Base-by-base conservation (phyloP, 2,888 invertebrate species). In the Eurytoma californica region DNA sequence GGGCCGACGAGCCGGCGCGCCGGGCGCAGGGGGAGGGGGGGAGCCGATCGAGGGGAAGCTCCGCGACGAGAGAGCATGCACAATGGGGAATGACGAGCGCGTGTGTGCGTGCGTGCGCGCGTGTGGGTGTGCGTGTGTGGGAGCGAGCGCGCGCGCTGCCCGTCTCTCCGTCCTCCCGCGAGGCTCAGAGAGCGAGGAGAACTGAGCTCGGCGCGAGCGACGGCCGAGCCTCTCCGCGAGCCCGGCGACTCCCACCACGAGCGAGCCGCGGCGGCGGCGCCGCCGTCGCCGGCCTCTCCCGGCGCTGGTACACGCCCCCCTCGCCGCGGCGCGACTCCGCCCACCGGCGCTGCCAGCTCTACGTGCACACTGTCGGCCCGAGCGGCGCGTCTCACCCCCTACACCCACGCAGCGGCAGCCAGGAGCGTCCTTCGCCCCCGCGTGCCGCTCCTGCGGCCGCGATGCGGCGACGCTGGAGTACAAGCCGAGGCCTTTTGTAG, bases 1-100 rank as follows among this genome's bases (percentile, higher is more conserved):
- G 81, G 74, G 13, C 83, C 82, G 82, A 78, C 28, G 65, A 47
- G 69, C 69, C 18, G 55, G 39, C 28, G 18, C 12, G 16, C 12
- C 82, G 28, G 39, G 53, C 12, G 16, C 5, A 28, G 47, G 28
- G 66, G 60, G 24, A 70, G 77, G 51, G 61, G 78, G 39, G 61
- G 78, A 18, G 39, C 7, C 39, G 73, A 79, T 61, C 76, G 76
- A 77, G 76, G 74, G 66, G 74, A 66, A 61, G 61, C 68, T 55
- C n/a, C 55, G 60, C 55, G 65, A n/a, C 39, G 39, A 39, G 39
- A 39, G 60, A 18, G 57, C 57, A 12, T 39, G 39, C 39, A 60
- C 60, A 39, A 39, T 39, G 39, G 39, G 39, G 9, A 39, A 39
- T 7, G 9, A 39, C 16, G 74, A 61, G 72, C 72, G 57, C 63